Conservation (phyloP, 2,113 vertebrate species). For the Python bivittatus region DNA sequence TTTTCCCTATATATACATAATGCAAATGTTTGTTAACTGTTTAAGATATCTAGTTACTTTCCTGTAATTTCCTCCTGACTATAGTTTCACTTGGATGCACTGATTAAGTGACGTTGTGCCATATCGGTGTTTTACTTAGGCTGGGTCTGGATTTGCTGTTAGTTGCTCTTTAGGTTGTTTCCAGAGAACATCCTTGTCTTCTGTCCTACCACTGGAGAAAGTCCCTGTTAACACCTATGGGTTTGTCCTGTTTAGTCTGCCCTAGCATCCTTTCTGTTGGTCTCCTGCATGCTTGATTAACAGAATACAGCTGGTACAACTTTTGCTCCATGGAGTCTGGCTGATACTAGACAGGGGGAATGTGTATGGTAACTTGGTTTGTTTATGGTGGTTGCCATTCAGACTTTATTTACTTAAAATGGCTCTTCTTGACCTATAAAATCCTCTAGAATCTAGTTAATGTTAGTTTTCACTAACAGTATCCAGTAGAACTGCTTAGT, state of each 20-base stretch:
- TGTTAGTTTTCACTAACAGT: slow-evolving; percentile 42
- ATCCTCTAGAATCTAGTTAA: slow-evolving; percentile 43
- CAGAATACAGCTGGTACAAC: slow-evolving; percentile 56
- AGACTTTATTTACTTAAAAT: slow-evolving; percentile 64
- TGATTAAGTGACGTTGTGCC: background rate
- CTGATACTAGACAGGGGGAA: slow-evolving; percentile 44
- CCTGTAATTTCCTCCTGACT: background rate
- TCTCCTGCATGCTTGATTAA: slow-evolving; percentile 47
- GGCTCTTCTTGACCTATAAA: slow-evolving; percentile 61
- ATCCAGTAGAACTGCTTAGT: slow-evolving; percentile 25
- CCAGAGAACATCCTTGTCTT: slow-evolving; percentile 3
- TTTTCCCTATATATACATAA: background rate
- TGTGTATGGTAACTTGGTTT: slow-evolving; percentile 44
- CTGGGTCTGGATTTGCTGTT: slow-evolving; percentile 19
- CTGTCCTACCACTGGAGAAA: slow-evolving; percentile 2
- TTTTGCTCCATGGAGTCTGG: slow-evolving; percentile 36
- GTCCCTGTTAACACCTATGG: slow-evolving; percentile 52
- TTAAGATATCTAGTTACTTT: background rate
- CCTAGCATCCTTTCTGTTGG: slow-evolving; percentile 31
- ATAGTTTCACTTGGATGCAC: background rate
- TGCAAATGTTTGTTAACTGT: background rate
- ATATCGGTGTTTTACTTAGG: background rate
- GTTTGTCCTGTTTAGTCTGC: slow-evolving; percentile 55
- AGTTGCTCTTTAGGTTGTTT: background rate
- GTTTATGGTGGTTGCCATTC: slow-evolving; percentile 62